phyloP scores from a whole-genome alignment of 2,888 invertebrate genomes.

The Diplolepis rosae region DNA sequence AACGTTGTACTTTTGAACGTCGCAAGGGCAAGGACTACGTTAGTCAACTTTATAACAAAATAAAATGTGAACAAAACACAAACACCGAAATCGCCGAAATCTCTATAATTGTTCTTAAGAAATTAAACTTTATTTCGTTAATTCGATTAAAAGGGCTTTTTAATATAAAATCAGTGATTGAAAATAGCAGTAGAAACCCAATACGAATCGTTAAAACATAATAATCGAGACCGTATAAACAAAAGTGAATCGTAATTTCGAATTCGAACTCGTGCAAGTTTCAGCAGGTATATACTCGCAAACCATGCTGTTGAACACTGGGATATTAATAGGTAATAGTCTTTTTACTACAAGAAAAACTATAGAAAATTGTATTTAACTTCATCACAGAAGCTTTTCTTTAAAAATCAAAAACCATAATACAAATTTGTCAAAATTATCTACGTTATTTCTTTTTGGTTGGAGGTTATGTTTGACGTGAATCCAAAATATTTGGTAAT shows the following conservation, averaged over 20 bases:
- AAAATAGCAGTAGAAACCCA: background rate
- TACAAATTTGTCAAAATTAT: background rate
- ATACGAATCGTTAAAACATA: background rate
- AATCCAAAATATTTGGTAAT: background rate
- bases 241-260: background rate
- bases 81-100: background rate
- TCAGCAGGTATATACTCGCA: background rate
- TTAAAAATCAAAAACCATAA: background rate
- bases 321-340: background rate
- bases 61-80: background rate
- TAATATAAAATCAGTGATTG: background rate
- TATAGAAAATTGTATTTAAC: background rate
- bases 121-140: background rate
- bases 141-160: background rate
- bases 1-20: background rate
- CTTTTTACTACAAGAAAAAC: background rate
- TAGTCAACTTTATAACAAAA: background rate
- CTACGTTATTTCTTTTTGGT: background rate
- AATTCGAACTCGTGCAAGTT: background rate
- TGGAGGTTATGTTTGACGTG: background rate
- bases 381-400: background rate
- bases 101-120: no score
- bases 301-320: background rate
- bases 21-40: background rate
- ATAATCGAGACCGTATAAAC: background rate